Evolutionary conservation across 2,888 invertebrate species (phyloP).

Genomic region (Noctua pronuba): DNA sequence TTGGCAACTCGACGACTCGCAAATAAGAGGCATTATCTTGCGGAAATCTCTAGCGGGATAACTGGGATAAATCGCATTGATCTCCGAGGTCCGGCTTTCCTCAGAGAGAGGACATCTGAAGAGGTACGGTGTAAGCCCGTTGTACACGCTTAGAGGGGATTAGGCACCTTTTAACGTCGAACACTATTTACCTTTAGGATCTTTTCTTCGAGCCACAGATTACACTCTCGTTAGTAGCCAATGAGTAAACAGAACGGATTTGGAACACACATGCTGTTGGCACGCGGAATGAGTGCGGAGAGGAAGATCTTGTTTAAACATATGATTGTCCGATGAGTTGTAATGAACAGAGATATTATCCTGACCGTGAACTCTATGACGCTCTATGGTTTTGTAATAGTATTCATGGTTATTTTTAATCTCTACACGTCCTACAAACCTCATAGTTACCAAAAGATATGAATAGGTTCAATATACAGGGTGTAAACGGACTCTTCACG

Average conservation of each 20-base stretch:
- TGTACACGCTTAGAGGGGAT: slow-evolving; percentile 84
- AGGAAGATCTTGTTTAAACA: slow-evolving; percentile 42
- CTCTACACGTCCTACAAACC: neutral
- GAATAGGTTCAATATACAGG: neutral
- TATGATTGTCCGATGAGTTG: slow-evolving; percentile 37
- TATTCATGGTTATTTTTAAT: slow-evolving; percentile 23
- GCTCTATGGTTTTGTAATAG: neutral
- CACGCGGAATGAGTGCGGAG: slow-evolving; percentile 38
- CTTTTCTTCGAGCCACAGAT: slow-evolving; percentile 76
- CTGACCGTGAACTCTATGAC: slow-evolving; percentile 42
- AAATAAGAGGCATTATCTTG: slow-evolving; percentile 79
- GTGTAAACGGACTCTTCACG: no score
- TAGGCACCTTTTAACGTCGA: slow-evolving; percentile 87
- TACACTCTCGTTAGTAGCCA: slow-evolving; percentile 76
- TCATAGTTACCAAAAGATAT: slow-evolving; percentile 10
- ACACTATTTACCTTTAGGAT: slow-evolving; percentile 83
- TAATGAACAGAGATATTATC: slow-evolving; percentile 28
- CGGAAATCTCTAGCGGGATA: slow-evolving; percentile 74
- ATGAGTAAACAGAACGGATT: slow-evolving; percentile 72
- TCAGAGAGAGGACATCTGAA: slow-evolving; percentile 83
- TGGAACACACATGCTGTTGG: slow-evolving; percentile 57
- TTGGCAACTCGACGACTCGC: slow-evolving; percentile 70
- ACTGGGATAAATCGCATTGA: slow-evolving; percentile 84
- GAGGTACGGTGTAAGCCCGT: slow-evolving; percentile 83
- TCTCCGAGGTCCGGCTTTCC: slow-evolving; percentile 81